phyloP scores from a whole-genome alignment of 1,140 invertebrate species.

The Anthonomus grandis region DNA sequence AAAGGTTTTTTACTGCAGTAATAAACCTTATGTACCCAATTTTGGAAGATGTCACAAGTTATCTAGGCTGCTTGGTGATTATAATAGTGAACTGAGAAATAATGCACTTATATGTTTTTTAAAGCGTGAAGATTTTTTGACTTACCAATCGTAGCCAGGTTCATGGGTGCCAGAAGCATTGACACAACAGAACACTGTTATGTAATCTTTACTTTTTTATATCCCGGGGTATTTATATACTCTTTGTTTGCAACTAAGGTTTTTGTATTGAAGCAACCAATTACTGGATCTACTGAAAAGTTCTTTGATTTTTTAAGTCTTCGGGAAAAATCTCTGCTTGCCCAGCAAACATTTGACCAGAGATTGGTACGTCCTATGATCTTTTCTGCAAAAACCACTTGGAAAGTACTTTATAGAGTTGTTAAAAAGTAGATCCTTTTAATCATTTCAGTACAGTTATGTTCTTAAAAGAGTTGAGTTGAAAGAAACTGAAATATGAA shows the following conservation, averaged over 20 bases:
- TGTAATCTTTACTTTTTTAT: no score
- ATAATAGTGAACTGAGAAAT: slow-evolving; percentile 16
- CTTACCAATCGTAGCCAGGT: no score
- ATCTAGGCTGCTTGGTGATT: slow-evolving; percentile 6
- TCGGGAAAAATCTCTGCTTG: slow-evolving; percentile 24
- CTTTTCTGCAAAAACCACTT: slow-evolving; percentile 31
- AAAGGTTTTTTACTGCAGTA: no score
- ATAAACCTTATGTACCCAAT: no score
- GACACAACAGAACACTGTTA: no score
- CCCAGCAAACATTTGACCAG: slow-evolving; percentile 22
- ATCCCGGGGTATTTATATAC: no score
- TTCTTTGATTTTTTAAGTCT: slow-evolving; percentile 18
- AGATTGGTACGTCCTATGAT: slow-evolving; percentile 26
- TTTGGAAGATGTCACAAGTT: no score
- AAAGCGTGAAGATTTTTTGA: slow-evolving; percentile 17
- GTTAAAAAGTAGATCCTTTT: slow-evolving; percentile 21
- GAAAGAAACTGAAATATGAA: no score
- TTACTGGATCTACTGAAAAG: slow-evolving; percentile 15
- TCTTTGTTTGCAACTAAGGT: slow-evolving; percentile 1
- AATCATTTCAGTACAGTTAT: no score
- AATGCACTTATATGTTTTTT: slow-evolving; percentile 10
- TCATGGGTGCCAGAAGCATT: no score
- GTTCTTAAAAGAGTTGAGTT: no score
- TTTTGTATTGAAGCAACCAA: slow-evolving; percentile 27
- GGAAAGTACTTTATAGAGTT: slow-evolving; percentile 28